Conservation (phyloP, 2,113 vertebrate genomes). For the Spizaetus ornatus region DNA sequence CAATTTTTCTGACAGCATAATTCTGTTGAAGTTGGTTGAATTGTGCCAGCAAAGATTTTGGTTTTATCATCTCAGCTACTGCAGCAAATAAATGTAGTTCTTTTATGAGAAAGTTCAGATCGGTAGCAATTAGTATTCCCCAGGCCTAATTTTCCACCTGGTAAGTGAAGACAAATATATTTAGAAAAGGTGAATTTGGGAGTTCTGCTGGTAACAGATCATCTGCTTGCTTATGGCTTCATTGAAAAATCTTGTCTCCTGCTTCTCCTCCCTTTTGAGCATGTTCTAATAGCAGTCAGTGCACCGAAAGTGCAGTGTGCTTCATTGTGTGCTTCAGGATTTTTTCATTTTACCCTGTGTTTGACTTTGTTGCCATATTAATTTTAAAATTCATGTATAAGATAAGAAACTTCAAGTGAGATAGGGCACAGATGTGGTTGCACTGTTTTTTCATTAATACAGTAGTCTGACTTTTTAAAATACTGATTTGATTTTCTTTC, state of each 20-base stretch:
- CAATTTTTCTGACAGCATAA: neutral
- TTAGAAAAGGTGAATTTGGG: slow-evolving; percentile 30
- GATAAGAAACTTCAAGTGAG: neutral
- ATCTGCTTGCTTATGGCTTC: neutral
- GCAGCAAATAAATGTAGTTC: neutral
- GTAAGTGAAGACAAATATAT: slow-evolving; percentile 45
- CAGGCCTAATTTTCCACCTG: slow-evolving; percentile 27
- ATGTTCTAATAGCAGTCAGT: neutral
- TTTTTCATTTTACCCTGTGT: neutral
- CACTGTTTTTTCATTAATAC: neutral
- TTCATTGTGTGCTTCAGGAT: neutral
- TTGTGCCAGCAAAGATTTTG: neutral
- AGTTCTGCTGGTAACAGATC: slow-evolving; percentile 21
- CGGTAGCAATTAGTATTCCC: slow-evolving; percentile 34
- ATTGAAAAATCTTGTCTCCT: neutral
- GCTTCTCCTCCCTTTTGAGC: neutral
- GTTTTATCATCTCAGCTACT: neutral
- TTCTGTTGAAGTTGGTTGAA: neutral
- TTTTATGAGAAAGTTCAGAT: slow-evolving; percentile 41
- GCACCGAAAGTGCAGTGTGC: neutral
- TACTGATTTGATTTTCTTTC: neutral
- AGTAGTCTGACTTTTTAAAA: neutral
- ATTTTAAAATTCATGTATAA: neutral
- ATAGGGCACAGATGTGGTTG: neutral
- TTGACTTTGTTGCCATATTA: neutral